Evolutionary conservation across 1,140 invertebrate genomes (phyloP).

Genomic region (Caenorhabditis inopinata): DNA sequence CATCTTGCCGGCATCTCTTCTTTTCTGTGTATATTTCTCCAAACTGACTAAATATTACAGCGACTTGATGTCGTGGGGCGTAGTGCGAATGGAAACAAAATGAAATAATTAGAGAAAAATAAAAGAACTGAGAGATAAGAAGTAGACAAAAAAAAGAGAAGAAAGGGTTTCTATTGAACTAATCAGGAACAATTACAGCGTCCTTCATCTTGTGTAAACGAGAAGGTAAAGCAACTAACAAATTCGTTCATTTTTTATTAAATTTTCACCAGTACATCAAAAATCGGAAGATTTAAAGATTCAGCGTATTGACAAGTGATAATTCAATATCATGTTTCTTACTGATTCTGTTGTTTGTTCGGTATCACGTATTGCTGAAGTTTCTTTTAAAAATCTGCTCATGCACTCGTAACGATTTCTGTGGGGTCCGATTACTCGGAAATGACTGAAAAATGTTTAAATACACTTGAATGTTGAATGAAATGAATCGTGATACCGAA

Average conservation of each 20-base stretch:
- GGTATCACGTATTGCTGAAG: not conserved
- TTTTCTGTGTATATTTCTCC: not conserved
- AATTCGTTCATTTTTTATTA: not conserved
- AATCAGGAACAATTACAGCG: slow-evolving; percentile 31
- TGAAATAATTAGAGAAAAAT: not conserved
- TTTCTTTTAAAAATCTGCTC: not conserved
- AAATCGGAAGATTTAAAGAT: not conserved
- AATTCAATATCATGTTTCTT: not conserved
- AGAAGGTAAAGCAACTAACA: not conserved
- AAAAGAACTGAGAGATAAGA: slow-evolving; percentile 16
- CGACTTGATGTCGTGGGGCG: not conserved
- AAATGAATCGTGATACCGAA: not conserved
- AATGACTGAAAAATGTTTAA: not conserved
- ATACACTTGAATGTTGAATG: not conserved
- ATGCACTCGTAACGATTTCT: not conserved
- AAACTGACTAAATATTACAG: slow-evolving; percentile 30
- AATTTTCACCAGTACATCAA: not conserved
- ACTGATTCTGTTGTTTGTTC: not conserved
- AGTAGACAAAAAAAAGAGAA: slow-evolving; percentile 3
- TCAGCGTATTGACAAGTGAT: not conserved
- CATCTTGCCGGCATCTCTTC: not conserved
- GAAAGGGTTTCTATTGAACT: slow-evolving; percentile 15
- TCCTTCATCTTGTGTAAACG: not conserved
- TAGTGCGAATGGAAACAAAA: slow-evolving; percentile 12
- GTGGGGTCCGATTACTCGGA: not conserved